Conservation (phyloP, 2,888 invertebrate species). For the Blastobasis lacticolella region DNA sequence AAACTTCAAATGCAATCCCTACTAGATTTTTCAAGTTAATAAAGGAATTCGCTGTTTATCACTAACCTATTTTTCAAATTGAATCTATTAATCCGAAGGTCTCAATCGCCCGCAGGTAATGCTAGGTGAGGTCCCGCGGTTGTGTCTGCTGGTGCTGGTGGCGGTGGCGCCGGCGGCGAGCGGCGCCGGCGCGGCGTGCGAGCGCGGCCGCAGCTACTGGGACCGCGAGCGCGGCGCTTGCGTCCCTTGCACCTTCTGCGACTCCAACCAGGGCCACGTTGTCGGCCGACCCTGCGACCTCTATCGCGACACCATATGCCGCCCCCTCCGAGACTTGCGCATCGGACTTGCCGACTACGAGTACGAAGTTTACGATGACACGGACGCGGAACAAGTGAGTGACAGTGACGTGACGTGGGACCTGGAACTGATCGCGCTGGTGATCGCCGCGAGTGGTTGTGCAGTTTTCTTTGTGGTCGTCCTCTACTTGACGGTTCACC, state of each 20-base stretch:
- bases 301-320: constrained; percentile 84
- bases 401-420: constrained; percentile 75
- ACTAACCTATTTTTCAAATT: too few relatives aligned
- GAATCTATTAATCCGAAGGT: too few relatives aligned
- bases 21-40: too few relatives aligned
- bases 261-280: constrained; percentile 66
- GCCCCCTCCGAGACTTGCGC: constrained; percentile 78
- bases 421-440: constrained; percentile 82
- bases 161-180: constrained; percentile 50
- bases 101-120: constrained; percentile 45
- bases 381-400: constrained; percentile 62
- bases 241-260: constrained; percentile 81
- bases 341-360: constrained; percentile 73
- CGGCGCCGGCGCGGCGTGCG: constrained; percentile 44
- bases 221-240: constrained; percentile 78
- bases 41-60: too few relatives aligned
- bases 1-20: too few relatives aligned
- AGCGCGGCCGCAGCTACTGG: constrained; percentile 80
- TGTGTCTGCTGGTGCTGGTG: constrained; percentile 54
- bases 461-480: constrained; percentile 86
- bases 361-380: constrained; percentile 45
- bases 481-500: constrained; percentile 82
- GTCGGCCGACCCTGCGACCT: constrained; percentile 83
- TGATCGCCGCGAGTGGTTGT: constrained; percentile 83
- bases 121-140: constrained; percentile 54